Percentiles rank a stretch among this genome's conserved stretches.
phyloP scores from a whole-genome alignment of 2,113 vertebrate species.

The Limnothrissa miodon region DNA sequence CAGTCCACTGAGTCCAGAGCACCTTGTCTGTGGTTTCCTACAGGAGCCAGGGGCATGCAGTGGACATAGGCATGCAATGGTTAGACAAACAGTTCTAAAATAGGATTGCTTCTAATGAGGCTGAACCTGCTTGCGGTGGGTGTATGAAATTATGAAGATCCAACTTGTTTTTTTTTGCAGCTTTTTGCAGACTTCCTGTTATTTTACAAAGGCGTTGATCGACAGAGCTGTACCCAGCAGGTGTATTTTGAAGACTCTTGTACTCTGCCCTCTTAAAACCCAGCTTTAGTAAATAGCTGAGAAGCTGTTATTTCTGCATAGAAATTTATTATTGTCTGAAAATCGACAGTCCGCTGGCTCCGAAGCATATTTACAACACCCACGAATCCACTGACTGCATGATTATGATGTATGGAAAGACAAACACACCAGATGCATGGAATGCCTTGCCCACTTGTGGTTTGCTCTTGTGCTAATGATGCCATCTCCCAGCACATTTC shows the following conservation, averaged over 20 bases:
- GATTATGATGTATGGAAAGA: not conserved
- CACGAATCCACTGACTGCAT: not conserved
- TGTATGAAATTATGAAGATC: not conserved
- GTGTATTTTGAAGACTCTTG: not conserved
- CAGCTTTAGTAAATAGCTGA: not conserved
- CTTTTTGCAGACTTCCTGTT: not conserved
- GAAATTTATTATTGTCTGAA: not conserved
- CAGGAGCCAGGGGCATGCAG: not conserved
- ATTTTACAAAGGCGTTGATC: not conserved
- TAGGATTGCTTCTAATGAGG: not conserved
- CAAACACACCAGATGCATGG: not conserved
- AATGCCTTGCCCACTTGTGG: slow-evolving; percentile 5
- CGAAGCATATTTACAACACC: not conserved
- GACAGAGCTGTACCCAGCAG: not conserved
- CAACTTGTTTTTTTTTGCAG: not conserved
- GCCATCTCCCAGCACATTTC: not conserved
- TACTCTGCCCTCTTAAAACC: not conserved
- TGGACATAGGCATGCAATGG: not conserved
- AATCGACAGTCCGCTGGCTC: not conserved
- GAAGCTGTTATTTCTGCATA: not conserved
- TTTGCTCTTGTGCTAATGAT: not conserved
- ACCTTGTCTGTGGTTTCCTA: not conserved
- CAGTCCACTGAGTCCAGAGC: not conserved
- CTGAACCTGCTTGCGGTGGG: not conserved
- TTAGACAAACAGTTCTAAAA: not conserved